Conservation (phyloP, 2,113 vertebrate genomes). For the Pan paniscus region DNA sequence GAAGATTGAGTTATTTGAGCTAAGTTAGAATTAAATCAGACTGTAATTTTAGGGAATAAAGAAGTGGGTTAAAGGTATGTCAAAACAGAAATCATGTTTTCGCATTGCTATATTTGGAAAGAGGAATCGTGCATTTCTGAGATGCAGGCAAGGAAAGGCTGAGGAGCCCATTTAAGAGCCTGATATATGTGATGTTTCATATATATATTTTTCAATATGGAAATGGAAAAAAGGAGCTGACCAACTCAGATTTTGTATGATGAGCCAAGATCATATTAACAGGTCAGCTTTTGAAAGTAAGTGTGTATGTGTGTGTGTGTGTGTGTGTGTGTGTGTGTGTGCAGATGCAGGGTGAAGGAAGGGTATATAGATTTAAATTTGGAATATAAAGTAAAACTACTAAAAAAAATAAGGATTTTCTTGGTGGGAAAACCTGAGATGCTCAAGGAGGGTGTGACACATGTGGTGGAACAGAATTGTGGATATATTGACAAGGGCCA, state of each 20-base stretch:
- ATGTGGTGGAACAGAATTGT: neutral
- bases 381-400: neutral
- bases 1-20: neutral
- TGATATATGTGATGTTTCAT: neutral
- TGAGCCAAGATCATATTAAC: neutral
- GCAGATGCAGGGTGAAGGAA: neutral
- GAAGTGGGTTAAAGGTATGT: neutral
- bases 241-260: neutral
- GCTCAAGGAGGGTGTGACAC: neutral
- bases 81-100: neutral
- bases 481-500: rapidly evolving
- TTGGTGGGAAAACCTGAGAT: neutral
- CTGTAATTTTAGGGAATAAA: neutral
- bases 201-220: neutral
- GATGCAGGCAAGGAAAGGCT: neutral
- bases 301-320: too few species aligned
- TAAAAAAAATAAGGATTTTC: neutral
- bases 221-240: neutral
- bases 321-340: too few species aligned
- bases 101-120: neutral
- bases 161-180: neutral
- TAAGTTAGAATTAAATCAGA: neutral
- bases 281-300: neutral
- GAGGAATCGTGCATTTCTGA: neutral
- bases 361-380: neutral